Percentiles rank a stretch among this genome's conserved stretches.
Evolutionary conservation across 2,797 vertebrate genomes (phyloP).

Genomic region (Rhabdophis nuchalis): DNA sequence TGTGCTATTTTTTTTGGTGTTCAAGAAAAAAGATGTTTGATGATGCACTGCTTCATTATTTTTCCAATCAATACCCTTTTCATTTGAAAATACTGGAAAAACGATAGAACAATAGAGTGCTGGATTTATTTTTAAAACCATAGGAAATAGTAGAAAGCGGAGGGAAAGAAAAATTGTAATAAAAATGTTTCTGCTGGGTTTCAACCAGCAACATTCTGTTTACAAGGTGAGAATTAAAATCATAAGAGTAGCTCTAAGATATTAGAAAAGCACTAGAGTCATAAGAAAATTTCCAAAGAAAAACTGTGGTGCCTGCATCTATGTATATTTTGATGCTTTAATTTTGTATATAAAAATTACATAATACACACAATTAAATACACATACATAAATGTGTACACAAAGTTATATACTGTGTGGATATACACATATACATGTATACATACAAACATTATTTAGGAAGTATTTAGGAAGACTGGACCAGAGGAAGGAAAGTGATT

Average conservation of each 20-base stretch:
- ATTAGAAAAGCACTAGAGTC: neutral
- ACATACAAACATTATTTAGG: neutral
- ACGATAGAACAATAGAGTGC: neutral
- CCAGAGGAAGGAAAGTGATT: neutral
- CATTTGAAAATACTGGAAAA: neutral
- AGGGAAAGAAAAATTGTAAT: neutral
- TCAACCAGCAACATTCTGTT: neutral
- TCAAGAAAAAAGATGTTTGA: neutral
- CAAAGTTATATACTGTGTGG: neutral
- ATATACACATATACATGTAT: neutral
- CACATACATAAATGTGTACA: neutral
- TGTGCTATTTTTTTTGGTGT: neutral
- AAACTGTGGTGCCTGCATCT: neutral
- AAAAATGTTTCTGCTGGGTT: neutral
- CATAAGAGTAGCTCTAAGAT: neutral
- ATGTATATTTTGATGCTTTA: neutral
- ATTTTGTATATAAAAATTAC: neutral
- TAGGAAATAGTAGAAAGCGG: neutral
- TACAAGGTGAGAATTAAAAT: neutral
- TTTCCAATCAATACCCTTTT: neutral
- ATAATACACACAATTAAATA: neutral
- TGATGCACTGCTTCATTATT: neutral
- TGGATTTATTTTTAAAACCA: neutral
- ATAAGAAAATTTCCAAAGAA: neutral
- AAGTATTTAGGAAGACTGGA: neutral